Evolutionary conservation across 2,888 invertebrate species (phyloP), one percentile per base, ranked within the genome.

Genomic region (Oegoconia quadripuncta): DNA sequence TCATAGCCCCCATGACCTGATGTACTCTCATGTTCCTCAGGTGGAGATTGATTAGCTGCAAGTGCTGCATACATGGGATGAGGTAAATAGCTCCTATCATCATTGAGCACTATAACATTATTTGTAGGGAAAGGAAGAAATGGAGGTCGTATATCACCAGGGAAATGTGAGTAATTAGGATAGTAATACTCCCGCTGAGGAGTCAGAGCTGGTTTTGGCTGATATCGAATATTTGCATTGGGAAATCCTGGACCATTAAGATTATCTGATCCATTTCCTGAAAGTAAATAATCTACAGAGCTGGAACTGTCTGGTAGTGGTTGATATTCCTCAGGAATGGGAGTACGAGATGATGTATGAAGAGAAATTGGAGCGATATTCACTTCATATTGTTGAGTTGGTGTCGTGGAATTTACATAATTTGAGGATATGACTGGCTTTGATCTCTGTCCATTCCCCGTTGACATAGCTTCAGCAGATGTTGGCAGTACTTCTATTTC

Each of bases 401-500:
- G 74, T 14, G 75, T 75, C 8, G 79, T 78, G 12, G 81, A 76
- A 51, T 80, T 80, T 14, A 76, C 67, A 50, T 71, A 77, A 46
- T 76, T 77, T 15, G 80, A 77, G 16, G 82, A 77, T 32, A 33
- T 28, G 13, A 77, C 63, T 26, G 72, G 74, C 46, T 75, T 78
- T 33, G 65, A 61, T 20, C 52, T 22, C 35, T 57, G 54, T 23
- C 65, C 65, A 48, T 59, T 70, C 28, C 55, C 50, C 23, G 58
- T 42, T n/a, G 67, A 44, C 23, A 52, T 53, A 11, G 51, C 55
- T 28, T 75, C 74, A 39, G 63, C 47, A 13, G 65, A 55, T 31
- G 67, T 42, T 4, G 80, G 79, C 23, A 86, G 53, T 8, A 87
- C 77, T 58, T 83, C 88, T 45, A 90, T 86, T 52, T 91, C 91